These are phyloP conservation scores for Alviniconcha strummeri DNA, from an alignment of 2,888 invertebrate species.

Conservation along the genomic window DNA sequence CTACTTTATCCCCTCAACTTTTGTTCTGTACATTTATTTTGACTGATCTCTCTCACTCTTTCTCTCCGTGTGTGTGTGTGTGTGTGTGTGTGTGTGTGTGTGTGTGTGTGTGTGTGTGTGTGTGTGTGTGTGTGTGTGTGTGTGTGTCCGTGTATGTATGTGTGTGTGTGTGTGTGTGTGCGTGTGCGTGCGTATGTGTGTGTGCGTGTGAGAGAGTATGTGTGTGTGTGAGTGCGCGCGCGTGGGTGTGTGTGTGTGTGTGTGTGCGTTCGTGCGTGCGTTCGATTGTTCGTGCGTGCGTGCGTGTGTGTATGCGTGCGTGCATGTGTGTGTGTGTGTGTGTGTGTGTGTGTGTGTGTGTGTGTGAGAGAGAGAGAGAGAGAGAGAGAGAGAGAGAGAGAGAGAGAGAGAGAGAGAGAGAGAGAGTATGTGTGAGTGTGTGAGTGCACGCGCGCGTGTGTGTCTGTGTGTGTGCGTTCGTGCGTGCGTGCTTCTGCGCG, in stretches of 20 bases:
- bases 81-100: slow-evolving; percentile 10
- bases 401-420: no score
- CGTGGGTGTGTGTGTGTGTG: no score
- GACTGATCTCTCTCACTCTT: not conserved
- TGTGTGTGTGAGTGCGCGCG: no score
- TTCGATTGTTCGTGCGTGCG: not conserved
- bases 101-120: slow-evolving; percentile 21
- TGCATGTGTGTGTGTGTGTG: no score
- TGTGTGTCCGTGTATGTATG: not conserved
- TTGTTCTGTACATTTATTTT: not conserved
- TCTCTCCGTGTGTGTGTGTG: not conserved
- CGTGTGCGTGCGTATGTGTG: slow-evolving; percentile 7
- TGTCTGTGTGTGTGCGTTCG: no score
- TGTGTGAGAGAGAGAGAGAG: no score
- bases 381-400: no score
- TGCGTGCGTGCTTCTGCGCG: no score
- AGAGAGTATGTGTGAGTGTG: no score
- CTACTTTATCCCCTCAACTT: not conserved
- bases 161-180: slow-evolving; percentile 13
- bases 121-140: slow-evolving; percentile 6
- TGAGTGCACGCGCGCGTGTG: no score
- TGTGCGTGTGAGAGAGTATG: not conserved
- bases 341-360: no score
- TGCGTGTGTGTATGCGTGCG: no score
- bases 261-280: not conserved